Percentiles rank a stretch among this genome's conserved stretches.
These are phyloP conservation scores for Morelia viridis DNA, from an alignment of 2,797 vertebrate species.

Conservation along the genomic window DNA sequence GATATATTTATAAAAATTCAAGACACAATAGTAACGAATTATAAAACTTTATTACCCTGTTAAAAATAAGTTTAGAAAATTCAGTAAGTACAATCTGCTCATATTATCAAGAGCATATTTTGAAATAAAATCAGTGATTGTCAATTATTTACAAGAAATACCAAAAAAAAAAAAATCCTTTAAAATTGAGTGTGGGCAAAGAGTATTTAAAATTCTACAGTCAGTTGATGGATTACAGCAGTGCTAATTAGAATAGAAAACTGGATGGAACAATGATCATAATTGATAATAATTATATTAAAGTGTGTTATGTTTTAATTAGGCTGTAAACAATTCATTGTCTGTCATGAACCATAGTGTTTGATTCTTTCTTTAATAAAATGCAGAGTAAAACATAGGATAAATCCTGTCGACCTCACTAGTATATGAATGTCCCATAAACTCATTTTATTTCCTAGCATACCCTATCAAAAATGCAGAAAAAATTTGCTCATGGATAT, in stretches of 20 bases:
- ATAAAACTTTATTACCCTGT: constrained; percentile 74
- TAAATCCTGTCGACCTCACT: not conserved
- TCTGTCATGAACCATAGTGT: not conserved
- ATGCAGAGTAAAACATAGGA: not conserved
- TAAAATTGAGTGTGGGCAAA: constrained; percentile 34
- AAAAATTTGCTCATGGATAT: not conserved
- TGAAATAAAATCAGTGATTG: constrained; percentile 60
- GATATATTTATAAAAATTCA: constrained; percentile 51
- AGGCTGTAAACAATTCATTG: not conserved
- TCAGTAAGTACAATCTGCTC: constrained; percentile 56
- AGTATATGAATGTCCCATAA: not conserved
- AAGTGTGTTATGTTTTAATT: constrained; percentile 4
- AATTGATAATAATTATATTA: not conserved
- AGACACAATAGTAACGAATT: constrained; percentile 63
- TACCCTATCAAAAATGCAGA: not conserved
- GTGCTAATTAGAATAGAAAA: constrained; percentile 20
- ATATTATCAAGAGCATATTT: constrained; percentile 59
- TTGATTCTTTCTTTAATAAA: not conserved
- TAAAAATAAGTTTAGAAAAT: constrained; percentile 66
- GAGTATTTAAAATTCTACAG: constrained; percentile 42
- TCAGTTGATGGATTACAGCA: constrained; percentile 57
- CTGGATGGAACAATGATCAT: not conserved
- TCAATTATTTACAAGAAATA: constrained; percentile 62
- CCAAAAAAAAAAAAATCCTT: constrained; percentile 17
- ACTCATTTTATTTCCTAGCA: not conserved